Evolutionary conservation across 2,113 vertebrate genomes (phyloP), one percentile per base, ranked within the genome.

Genomic region (Dasypus novemcinctus): DNA sequence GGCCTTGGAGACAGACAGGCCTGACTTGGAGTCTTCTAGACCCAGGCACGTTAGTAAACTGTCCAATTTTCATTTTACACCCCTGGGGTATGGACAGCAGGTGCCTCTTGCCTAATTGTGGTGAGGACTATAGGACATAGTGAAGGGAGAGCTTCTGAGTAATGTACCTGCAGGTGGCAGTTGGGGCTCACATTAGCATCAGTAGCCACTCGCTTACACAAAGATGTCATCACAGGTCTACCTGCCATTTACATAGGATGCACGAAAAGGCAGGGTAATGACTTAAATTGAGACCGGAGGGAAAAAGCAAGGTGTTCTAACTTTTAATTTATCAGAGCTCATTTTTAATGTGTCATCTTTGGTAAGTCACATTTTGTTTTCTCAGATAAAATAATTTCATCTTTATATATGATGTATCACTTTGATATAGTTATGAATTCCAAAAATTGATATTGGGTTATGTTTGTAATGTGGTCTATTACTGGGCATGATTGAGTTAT

Each of bases 381-480:
- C 33, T 91, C 27, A 79, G 9, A n/a, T 49, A 75, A 57, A 83
- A 95, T 94, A 92, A 57, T 46, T 84, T 92, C 41, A 41, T 59
- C 21, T 57, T 20, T 57, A 57, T 57, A 57, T 57, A 57, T 57
- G 21, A 57, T 57, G 18, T 21, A 18, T 57, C 20, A n/a, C n/a
- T n/a, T n/a, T n/a, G n/a, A n/a, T n/a, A n/a, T n/a, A n/a, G n/a
- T n/a, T n/a, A n/a, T n/a, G n/a, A n/a, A n/a, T n/a, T n/a, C n/a
- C n/a, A n/a, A n/a, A n/a, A n/a, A n/a, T n/a, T n/a, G n/a, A n/a
- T n/a, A n/a, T n/a, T n/a, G n/a, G n/a, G n/a, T n/a, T n/a, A n/a
- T n/a, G n/a, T n/a, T n/a, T n/a, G n/a, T n/a, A n/a, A n/a, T n/a
- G n/a, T n/a, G n/a, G n/a, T n/a, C n/a, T n/a, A n/a, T n/a, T n/a